Evolutionary conservation across 1,140 invertebrate species (phyloP).

Genomic region (Magallana ariakensis): DNA sequence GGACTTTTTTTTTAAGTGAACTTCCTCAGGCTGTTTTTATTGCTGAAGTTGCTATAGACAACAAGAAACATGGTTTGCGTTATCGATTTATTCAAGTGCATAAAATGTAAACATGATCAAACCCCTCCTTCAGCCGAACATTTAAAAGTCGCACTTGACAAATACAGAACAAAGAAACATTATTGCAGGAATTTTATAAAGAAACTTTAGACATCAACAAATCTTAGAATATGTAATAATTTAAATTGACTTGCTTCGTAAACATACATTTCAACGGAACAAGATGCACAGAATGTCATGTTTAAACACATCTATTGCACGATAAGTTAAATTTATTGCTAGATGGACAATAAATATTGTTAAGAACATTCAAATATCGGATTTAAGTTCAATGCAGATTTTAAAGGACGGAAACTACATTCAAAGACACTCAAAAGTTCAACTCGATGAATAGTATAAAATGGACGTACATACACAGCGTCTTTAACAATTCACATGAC

Average conservation of each 20-base stretch:
- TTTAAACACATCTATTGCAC: background rate
- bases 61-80: slow-evolving; percentile 3
- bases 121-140: background rate
- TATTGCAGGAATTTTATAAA: slow-evolving; percentile 11
- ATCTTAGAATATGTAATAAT: background rate
- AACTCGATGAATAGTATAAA: background rate
- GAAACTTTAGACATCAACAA: background rate
- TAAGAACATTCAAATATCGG: background rate
- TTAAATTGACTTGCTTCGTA: background rate
- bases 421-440: slow-evolving; percentile 1
- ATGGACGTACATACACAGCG: background rate
- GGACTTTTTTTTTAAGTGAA: too few relatives aligned
- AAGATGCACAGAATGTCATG: background rate
- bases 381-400: background rate
- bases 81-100: slow-evolving; percentile 36
- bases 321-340: background rate
- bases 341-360: background rate
- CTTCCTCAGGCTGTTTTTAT: background rate
- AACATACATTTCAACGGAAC: background rate
- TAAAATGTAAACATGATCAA: slow-evolving; percentile 9
- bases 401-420: background rate
- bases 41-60: slow-evolving; percentile 24
- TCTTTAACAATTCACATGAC: background rate
- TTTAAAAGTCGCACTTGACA: background rate
- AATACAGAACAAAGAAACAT: background rate